Evolutionary conservation across 1,140 invertebrate genomes (phyloP).

Genomic region (Scaptodrosophila lebanonensis): DNA sequence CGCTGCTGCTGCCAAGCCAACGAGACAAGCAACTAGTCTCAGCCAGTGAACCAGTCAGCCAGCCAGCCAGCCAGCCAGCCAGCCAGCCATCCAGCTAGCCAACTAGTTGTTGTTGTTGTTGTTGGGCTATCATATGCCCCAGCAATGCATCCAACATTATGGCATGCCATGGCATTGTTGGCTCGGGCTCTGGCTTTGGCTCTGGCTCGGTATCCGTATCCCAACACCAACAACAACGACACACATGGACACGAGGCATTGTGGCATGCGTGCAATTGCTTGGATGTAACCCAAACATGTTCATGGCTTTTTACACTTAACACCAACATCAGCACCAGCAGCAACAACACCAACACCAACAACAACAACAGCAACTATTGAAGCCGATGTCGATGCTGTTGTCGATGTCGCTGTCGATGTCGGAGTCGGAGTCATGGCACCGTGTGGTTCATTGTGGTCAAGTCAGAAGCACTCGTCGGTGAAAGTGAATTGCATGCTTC

Average conservation of each 20-base stretch:
- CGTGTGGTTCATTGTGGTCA: constrained; percentile 13
- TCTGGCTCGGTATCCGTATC: too few relatives aligned
- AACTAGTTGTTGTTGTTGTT: constrained; percentile 11
- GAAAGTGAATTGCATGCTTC: constrained; percentile 14
- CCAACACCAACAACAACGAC: too few relatives aligned
- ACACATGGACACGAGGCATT: too few relatives aligned
- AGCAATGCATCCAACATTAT: too few relatives aligned
- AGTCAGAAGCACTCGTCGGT: constrained; percentile 11
- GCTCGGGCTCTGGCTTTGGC: too few relatives aligned
- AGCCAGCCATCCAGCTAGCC: constrained; percentile 11
- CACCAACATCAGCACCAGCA: constrained; percentile 3
- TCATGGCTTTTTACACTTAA: constrained; percentile 26
- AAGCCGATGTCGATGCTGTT: not conserved
- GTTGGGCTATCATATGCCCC: too few relatives aligned
- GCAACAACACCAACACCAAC: constrained; percentile 8
- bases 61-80: constrained; percentile 12
- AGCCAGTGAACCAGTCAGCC: too few relatives aligned
- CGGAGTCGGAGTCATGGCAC: too few relatives aligned
- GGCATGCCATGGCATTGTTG: too few relatives aligned
- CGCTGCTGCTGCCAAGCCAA: constrained; percentile 15
- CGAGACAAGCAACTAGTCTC: too few relatives aligned
- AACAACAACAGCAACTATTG: constrained; percentile 1
- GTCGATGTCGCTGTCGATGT: not conserved
- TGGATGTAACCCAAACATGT: constrained; percentile 26
- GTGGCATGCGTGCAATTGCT: constrained; percentile 32